These are phyloP conservation scores for Aphidius ervi DNA, from an alignment of 1,140 invertebrate species.

Conservation along the genomic window DNA sequence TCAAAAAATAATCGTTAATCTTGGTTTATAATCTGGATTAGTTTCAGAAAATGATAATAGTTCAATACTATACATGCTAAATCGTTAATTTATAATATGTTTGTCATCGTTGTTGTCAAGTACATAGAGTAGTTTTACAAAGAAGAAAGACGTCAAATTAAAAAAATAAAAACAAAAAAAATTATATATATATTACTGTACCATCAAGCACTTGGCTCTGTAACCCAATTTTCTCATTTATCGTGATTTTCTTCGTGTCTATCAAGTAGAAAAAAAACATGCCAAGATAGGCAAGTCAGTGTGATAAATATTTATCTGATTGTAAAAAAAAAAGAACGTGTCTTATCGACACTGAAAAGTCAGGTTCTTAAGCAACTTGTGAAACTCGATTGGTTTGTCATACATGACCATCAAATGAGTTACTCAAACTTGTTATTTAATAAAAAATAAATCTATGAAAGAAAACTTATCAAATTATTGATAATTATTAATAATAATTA, in stretches of 20 bases:
- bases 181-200: neutral
- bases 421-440: too few species aligned
- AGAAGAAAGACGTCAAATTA: neutral
- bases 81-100: conserved; percentile 5
- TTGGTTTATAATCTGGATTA: conserved; percentile 1
- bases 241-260: neutral
- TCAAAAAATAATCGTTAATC: conserved; percentile 1
- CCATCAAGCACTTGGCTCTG: conserved; percentile 4
- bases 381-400: too few species aligned
- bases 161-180: neutral
- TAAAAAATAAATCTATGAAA: too few species aligned
- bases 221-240: conserved; percentile 13
- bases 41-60: neutral
- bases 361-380: too few species aligned
- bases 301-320: conserved; percentile 14
- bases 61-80: neutral
- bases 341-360: conserved; percentile 22
- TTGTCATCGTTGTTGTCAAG: too few species aligned
- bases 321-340: conserved; percentile 16
- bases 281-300: neutral
- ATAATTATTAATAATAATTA: too few species aligned
- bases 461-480: too few species aligned
- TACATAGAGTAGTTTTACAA: too few species aligned
- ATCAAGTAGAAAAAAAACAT: neutral
- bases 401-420: too few species aligned